Percentiles rank a stretch among this genome's conserved stretches.
These are phyloP conservation scores for Pelvicachromis taeniatus DNA, from an alignment of 2,113 vertebrate genomes.

Conservation along the genomic window DNA sequence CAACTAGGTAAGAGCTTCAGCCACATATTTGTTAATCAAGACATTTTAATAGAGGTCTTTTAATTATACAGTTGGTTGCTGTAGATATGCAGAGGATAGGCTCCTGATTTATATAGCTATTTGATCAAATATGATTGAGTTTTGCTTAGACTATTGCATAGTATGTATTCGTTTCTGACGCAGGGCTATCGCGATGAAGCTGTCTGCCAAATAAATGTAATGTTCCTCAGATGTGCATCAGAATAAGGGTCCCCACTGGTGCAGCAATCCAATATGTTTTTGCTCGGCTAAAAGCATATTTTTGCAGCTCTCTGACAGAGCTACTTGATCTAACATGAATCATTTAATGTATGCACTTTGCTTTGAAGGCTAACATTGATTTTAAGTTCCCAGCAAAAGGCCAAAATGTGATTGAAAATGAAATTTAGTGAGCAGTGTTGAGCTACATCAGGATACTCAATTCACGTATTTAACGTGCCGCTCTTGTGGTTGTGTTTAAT, in stretches of 20 bases:
- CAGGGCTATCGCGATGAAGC: conserved; percentile 27
- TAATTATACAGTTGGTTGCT: background rate
- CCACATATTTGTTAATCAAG: conserved; percentile 57
- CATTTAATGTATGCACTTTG: conserved; percentile 70
- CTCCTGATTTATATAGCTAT: background rate
- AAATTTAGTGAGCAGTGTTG: conserved; percentile 45
- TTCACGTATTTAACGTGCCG: conserved; percentile 15
- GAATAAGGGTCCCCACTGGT: conserved; percentile 17
- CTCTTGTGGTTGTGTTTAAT: conserved; percentile 38
- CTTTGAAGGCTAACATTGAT: conserved; percentile 72
- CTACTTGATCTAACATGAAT: conserved; percentile 64
- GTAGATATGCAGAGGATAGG: background rate
- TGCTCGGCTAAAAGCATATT: conserved; percentile 45
- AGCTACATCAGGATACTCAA: conserved; percentile 25
- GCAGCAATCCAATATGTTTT: conserved; percentile 42
- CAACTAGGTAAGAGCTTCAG: conserved; percentile 52
- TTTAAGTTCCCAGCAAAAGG: conserved; percentile 62
- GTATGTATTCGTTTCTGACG: conserved; percentile 9
- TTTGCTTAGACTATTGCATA: background rate
- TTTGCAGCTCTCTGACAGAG: conserved; percentile 35
- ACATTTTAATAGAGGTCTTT: conserved; percentile 37
- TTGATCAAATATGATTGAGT: conserved; percentile 6
- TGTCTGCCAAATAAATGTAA: conserved; percentile 36
- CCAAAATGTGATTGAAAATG: conserved; percentile 68
- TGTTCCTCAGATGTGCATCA: conserved; percentile 18